Evolutionary conservation across 1,140 invertebrate genomes (phyloP).

Genomic region (Monomorium pharaonis): DNA sequence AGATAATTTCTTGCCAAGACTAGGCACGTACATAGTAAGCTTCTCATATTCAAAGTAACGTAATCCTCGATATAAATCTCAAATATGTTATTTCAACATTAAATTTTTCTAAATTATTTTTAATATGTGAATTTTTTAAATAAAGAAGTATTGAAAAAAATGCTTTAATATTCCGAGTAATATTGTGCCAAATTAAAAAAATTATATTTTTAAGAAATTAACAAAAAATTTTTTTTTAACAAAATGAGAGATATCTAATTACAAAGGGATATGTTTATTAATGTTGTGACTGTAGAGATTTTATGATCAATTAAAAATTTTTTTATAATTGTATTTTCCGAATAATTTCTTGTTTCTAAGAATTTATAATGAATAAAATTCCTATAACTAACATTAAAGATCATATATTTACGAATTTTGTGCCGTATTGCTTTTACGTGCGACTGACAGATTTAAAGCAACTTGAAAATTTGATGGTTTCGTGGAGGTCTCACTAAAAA

Average conservation of each 20-base stretch:
- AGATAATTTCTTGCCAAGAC: constrained; percentile 9
- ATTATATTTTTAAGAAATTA: too few species aligned
- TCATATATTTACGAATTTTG: neutral
- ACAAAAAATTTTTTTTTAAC: too few species aligned
- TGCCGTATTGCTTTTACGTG: neutral
- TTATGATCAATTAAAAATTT: neutral
- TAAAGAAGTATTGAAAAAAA: neutral
- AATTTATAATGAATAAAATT: constrained; percentile 8
- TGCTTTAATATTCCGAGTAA: neutral
- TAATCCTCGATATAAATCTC: neutral
- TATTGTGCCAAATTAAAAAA: neutral
- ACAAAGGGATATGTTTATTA: neutral
- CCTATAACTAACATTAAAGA: neutral
- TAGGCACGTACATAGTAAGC: neutral
- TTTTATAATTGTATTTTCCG: neutral
- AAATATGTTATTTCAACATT: neutral
- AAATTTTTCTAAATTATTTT: neutral
- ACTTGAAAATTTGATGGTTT: constrained; percentile 19
- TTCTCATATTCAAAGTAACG: neutral
- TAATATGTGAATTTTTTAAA: neutral
- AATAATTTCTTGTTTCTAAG: neutral
- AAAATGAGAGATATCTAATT: neutral
- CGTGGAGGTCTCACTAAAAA: neutral
- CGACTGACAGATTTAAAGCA: constrained; percentile 20
- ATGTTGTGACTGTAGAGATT: neutral